Evolutionary conservation across 2,797 vertebrate genomes (phyloP), one percentile per base, ranked within the genome.

Genomic region (Philypnodon macrostomus): DNA sequence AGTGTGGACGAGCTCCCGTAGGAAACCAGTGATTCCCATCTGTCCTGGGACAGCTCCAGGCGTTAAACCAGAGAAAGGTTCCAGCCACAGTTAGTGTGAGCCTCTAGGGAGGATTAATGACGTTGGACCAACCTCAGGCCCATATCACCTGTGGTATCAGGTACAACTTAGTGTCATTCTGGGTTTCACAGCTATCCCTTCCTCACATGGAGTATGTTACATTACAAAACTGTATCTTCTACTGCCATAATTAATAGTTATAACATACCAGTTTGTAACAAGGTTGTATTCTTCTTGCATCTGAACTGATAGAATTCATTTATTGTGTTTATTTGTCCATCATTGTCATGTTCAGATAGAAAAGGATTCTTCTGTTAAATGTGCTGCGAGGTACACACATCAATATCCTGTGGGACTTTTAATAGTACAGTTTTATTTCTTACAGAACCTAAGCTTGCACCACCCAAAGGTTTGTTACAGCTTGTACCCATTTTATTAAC

Each of bases 21-120:
- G 57, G 56, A 63, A 65, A 53, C 40, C 63, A 53, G 1, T 65
- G 63, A 57, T 36, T 70, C 53, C 73, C 68, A 71, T 75, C 58
- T 77, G 67, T 70, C 51, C 59, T 4, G 23, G 42, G 45, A 52
- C 1, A 26, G 18, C 67, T 70, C 19, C 18, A 57, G 73, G 71
- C 26, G n/a, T 59, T n/a, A 46, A 55, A 70, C 61, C 55, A 68
- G 52, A 70, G 58, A 65, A 40, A 67, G 48, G 63, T 50, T 68
- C 53, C 56, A 67, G 50, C 47, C 45, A 54, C 42, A 63, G 75
- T 54, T 70, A 56, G 64, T 56, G 53, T 61, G 34, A 11, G 50
- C 62, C 66, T 40, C 48, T 45, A 51, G 71, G 67, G 66, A 74
- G 38, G 65, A 66, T 63, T 39, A 69, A 57, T 69, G 46, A 69